These are phyloP conservation scores for Drosophila greeni DNA, from an alignment of 2,888 invertebrate genomes.

Conservation along the genomic window DNA sequence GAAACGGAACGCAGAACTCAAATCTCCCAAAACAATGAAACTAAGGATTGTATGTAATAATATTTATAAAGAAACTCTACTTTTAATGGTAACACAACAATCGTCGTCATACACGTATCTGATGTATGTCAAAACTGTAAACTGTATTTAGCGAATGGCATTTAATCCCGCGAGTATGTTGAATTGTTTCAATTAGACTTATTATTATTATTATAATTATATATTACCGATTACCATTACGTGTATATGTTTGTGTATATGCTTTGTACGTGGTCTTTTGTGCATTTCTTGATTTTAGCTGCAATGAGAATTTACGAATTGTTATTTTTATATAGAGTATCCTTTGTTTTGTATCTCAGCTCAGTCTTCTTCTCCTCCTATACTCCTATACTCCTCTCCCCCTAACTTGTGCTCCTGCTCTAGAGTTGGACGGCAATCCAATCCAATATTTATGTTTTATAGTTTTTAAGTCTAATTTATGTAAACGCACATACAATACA, in stretches of 20 bases:
- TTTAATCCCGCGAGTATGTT: conserved; percentile 66
- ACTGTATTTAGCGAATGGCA: conserved; percentile 72
- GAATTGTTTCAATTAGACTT: conserved; percentile 67
- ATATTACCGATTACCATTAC: conserved; percentile 10
- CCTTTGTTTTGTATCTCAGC: conserved; percentile 60
- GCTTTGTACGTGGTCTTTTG: conserved; percentile 52
- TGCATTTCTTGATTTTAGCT: conserved; percentile 61
- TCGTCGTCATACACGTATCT: conserved; percentile 36
- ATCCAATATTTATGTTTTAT: conserved; percentile 63
- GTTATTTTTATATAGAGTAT: conserved; percentile 66
- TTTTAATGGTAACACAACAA: conserved; percentile 36
- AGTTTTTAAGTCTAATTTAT: conserved; percentile 70
- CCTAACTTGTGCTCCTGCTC: conserved; percentile 53
- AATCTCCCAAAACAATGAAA: conserved; percentile 34
- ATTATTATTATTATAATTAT: conserved; percentile 49
- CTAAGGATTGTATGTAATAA: conserved; percentile 36
- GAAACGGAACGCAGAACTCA: conserved; percentile 45
- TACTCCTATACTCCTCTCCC: background rate
- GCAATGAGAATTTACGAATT: conserved; percentile 61
- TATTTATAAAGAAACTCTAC: conserved; percentile 21
- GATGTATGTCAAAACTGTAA: conserved; percentile 20
- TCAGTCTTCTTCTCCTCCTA: conserved; percentile 11
- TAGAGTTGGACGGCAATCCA: conserved; percentile 44
- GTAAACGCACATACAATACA: conserved; percentile 47
- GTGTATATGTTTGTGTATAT: conserved; percentile 55